These are phyloP conservation scores for Hormiphora californensis DNA, from an alignment of 37 sponge, comb jelly and placozoan genomes.

Conservation along the genomic window DNA sequence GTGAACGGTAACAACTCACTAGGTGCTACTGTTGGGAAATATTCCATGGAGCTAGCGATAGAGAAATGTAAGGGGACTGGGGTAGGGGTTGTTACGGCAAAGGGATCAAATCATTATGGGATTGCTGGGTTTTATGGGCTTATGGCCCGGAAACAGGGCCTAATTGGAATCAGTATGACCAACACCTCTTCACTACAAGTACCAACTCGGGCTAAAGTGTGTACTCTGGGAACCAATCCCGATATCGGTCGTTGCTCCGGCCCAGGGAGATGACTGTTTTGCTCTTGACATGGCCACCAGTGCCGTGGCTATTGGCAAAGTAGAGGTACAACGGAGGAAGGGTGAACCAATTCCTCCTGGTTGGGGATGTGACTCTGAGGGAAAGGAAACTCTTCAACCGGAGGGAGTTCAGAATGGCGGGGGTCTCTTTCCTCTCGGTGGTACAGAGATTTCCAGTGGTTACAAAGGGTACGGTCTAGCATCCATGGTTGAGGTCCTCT, in stretches of 20 bases:
- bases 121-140: constrained; percentile 84
- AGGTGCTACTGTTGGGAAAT: constrained; percentile 71
- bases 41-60: constrained; percentile 84
- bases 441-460: constrained; percentile 79
- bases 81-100: constrained; percentile 79
- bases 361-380: constrained; percentile 70
- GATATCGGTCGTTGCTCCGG: constrained; percentile 78
- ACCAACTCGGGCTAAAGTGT: constrained; percentile 51
- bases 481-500: constrained; percentile 83
- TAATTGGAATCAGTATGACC: constrained; percentile 78
- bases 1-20: constrained; percentile 77
- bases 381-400: constrained; percentile 65
- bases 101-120: constrained; percentile 89
- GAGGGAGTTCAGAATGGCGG: constrained; percentile 62
- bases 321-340: constrained; percentile 73
- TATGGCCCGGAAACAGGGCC: constrained; percentile 68
- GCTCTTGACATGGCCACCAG: constrained; percentile 89
- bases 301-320: constrained; percentile 81
- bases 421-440: constrained; percentile 76
- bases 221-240: constrained; percentile 82
- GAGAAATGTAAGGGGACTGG: constrained; percentile 75
- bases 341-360: constrained; percentile 64
- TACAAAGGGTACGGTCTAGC: constrained; percentile 93
- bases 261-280: constrained; percentile 64
- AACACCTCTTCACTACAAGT: constrained; percentile 81